phyloP scores from a whole-genome alignment of 1,140 invertebrate species.

The Limonius californicus region DNA sequence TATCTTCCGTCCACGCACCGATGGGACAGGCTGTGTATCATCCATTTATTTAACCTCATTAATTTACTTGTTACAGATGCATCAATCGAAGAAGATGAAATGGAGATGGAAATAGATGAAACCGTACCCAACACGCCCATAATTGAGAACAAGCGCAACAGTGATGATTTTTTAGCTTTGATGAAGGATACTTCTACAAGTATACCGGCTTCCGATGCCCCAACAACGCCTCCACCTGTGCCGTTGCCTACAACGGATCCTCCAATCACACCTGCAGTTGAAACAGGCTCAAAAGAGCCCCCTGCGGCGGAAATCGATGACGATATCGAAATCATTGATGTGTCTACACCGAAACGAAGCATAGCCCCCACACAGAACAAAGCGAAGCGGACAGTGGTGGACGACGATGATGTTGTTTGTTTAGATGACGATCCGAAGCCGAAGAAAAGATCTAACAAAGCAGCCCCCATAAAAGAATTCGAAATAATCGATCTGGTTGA shows the following conservation, averaged over 20 bases:
- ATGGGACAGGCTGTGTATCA: too few species aligned
- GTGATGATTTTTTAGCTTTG: not conserved
- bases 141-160: slow-evolving; percentile 29
- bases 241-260: too few species aligned
- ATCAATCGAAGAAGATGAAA: slow-evolving; percentile 30
- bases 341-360: not conserved
- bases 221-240: too few species aligned
- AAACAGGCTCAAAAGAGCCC: too few species aligned
- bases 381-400: not conserved
- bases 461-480: slow-evolving; percentile 17
- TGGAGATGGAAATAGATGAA: slow-evolving; percentile 44
- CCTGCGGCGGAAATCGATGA: too few species aligned
- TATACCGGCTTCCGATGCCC: too few species aligned
- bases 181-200: too few species aligned
- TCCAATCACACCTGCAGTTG: too few species aligned
- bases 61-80: too few species aligned
- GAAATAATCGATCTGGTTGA: slow-evolving; percentile 39
- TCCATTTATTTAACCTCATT: too few species aligned
- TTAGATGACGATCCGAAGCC: slow-evolving; percentile 26
- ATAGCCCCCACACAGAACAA: too few species aligned
- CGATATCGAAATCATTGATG: slow-evolving; percentile 5
- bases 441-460: not conserved
- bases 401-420: slow-evolving; percentile 23
- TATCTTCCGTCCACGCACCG: too few species aligned
- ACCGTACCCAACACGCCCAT: slow-evolving; percentile 32